Conservation (phyloP, 2,888 invertebrate genomes). For the Andrena flavipes region DNA sequence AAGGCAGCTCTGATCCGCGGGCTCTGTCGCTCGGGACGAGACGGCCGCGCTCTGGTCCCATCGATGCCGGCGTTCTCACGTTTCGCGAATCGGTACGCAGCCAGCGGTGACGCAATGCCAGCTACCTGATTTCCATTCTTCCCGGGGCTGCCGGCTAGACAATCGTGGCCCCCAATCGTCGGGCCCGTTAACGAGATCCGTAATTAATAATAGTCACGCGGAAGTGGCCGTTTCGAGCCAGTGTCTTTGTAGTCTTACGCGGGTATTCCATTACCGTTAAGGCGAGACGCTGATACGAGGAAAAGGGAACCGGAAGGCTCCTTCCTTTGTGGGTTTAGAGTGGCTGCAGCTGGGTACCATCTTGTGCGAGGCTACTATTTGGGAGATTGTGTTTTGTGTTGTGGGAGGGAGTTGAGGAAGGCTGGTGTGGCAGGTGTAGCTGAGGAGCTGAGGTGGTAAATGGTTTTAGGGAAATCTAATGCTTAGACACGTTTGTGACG, state of each 20-base stretch:
- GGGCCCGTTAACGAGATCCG: constrained; percentile 61
- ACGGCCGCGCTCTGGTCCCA: background rate
- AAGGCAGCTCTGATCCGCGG: background rate
- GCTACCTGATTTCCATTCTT: constrained; percentile 57
- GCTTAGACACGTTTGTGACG: too few relatives aligned
- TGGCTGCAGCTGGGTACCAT: constrained; percentile 5
- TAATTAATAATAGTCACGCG: constrained; percentile 65
- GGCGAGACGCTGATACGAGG: constrained; percentile 27
- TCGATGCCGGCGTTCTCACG: constrained; percentile 52
- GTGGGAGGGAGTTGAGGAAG: too few relatives aligned
- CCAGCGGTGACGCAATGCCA: constrained; percentile 48
- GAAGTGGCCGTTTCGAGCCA: constrained; percentile 45
- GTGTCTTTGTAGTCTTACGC: constrained; percentile 31
- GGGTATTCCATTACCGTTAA: constrained; percentile 33
- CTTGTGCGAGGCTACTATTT: constrained; percentile 5
- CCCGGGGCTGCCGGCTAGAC: constrained; percentile 31
- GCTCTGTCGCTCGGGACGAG: background rate
- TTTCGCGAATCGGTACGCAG: constrained; percentile 32
- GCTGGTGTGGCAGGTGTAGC: too few relatives aligned
- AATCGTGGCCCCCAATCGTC: constrained; percentile 41
- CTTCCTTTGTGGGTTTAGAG: constrained; percentile 24
- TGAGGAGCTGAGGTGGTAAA: too few relatives aligned
- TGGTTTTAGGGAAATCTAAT: too few relatives aligned
- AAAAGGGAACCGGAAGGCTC: constrained; percentile 50
- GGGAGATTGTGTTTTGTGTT: background rate